These are phyloP conservation scores for Micrasema longulum DNA, from an alignment of 1,140 invertebrate genomes.

Conservation along the genomic window DNA sequence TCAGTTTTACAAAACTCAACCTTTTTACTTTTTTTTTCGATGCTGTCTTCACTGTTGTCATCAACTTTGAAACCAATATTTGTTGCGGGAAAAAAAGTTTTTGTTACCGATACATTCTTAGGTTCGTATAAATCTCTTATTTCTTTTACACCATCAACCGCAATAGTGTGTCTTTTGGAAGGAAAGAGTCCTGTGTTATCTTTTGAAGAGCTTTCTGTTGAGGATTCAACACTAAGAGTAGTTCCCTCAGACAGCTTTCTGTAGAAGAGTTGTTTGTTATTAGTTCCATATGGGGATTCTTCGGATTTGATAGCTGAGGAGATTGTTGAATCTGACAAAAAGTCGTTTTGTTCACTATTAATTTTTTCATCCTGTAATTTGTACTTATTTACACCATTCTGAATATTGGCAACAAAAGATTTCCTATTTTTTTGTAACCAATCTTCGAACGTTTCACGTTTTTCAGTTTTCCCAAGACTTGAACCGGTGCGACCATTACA, in stretches of 20 bases:
- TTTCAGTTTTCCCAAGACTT: slow-evolving; percentile 34
- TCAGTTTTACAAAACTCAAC: slow-evolving; percentile 89
- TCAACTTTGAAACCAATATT: slow-evolving; percentile 41
- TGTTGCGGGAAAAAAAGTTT: slow-evolving; percentile 5
- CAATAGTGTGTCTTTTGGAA: slow-evolving; percentile 70
- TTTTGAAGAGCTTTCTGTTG: slow-evolving; percentile 4
- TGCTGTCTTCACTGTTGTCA: slow-evolving; percentile 54
- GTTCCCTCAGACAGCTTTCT: slow-evolving; percentile 54
- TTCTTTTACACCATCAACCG: slow-evolving; percentile 70
- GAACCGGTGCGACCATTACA: slow-evolving; percentile 33
- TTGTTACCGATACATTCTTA: slow-evolving; percentile 26
- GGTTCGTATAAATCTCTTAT: slow-evolving; percentile 53
- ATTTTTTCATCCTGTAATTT: slow-evolving; percentile 1
- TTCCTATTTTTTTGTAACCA: slow-evolving; percentile 63
- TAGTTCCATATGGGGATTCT: neutral
- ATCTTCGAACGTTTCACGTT: slow-evolving; percentile 61
- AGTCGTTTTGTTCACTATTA: neutral
- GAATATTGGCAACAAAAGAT: slow-evolving; percentile 31
- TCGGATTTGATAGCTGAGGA: slow-evolving; percentile 14
- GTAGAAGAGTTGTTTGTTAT: slow-evolving; percentile 14
- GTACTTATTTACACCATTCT: slow-evolving; percentile 26
- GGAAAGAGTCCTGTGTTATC: neutral
- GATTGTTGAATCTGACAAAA: too few species aligned
- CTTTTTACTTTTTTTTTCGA: slow-evolving; percentile 73
- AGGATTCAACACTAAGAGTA: slow-evolving; percentile 7